Conservation (phyloP, 2,888 invertebrate genomes). For the Platycheirus rosarum region DNA sequence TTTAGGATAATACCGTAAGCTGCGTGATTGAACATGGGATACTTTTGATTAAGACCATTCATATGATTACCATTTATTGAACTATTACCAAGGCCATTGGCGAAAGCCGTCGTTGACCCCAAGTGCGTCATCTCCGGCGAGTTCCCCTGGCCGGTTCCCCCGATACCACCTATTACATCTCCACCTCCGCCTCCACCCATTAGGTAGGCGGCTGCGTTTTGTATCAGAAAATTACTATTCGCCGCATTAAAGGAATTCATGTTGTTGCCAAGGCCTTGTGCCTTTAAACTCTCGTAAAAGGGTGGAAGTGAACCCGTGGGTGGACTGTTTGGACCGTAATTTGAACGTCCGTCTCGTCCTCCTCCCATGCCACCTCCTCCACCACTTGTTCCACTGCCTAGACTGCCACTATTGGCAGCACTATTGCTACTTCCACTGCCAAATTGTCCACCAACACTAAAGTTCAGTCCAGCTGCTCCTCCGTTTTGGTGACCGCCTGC, state of each 20-base stretch:
- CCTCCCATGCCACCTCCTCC: slow-evolving; percentile 90
- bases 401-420: slow-evolving; percentile 83
- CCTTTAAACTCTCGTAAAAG: slow-evolving; percentile 93
- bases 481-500: slow-evolving; percentile 82
- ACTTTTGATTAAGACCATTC: slow-evolving; percentile 79
- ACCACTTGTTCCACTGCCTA: slow-evolving; percentile 86
- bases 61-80: slow-evolving; percentile 76
- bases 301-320: slow-evolving; percentile 94
- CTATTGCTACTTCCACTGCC: slow-evolving; percentile 78
- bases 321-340: slow-evolving; percentile 94
- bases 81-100: slow-evolving; percentile 79
- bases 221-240: slow-evolving; percentile 85
- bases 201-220: slow-evolving; percentile 86
- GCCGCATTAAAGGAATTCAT: slow-evolving; percentile 86
- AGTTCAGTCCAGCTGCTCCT: slow-evolving; percentile 76
- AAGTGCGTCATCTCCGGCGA: slow-evolving; percentile 66
- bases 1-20: slow-evolving; percentile 91
- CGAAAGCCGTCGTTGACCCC: slow-evolving; percentile 77
- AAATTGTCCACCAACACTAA: slow-evolving; percentile 77
- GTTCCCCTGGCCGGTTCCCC: slow-evolving; percentile 72
- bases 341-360: slow-evolving; percentile 91
- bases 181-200: slow-evolving; percentile 84
- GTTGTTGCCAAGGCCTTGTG: slow-evolving; percentile 89
- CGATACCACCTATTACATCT: slow-evolving; percentile 74
- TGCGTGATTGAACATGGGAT: slow-evolving; percentile 89